Conservation (phyloP, 2,888 invertebrate genomes). For the Lutraria lutraria region DNA sequence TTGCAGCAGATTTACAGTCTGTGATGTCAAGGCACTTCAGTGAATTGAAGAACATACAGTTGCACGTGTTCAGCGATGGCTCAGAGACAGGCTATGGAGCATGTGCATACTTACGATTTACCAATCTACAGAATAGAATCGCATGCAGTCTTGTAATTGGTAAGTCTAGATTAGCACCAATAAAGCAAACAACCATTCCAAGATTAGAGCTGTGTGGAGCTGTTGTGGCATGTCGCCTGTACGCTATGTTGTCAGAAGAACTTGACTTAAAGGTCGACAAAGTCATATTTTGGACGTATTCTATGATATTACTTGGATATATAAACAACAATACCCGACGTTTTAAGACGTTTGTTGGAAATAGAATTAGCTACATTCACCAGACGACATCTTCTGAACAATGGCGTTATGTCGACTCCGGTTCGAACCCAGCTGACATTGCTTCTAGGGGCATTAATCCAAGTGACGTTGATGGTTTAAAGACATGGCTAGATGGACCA, state of each 20-base stretch:
- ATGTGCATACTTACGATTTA: neutral
- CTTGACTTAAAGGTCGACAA: constrained; percentile 47
- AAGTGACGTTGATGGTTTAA: neutral
- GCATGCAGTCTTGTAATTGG: neutral
- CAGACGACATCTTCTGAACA: constrained; percentile 42
- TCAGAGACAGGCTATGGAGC: neutral
- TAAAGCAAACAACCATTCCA: constrained; percentile 29
- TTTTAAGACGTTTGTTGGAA: constrained; percentile 63
- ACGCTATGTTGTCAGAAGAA: constrained; percentile 44
- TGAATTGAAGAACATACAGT: neutral
- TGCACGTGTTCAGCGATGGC: neutral
- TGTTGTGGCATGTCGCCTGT: constrained; percentile 44
- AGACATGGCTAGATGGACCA: constrained; percentile 49
- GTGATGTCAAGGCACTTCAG: no score
- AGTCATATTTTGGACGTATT: constrained; percentile 57
- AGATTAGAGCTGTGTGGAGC: constrained; percentile 49
- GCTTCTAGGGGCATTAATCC: constrained; percentile 44
- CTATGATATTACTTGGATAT: constrained; percentile 53
- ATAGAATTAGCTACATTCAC: constrained; percentile 42
- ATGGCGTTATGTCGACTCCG: constrained; percentile 49
- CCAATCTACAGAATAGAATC: neutral
- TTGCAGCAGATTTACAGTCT: constrained; percentile 40
- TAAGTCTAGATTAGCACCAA: neutral
- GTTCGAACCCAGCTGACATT: constrained; percentile 52
- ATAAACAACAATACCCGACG: constrained; percentile 51